These are phyloP conservation scores for Porites cylindrica DNA, from an alignment of 92 coral and sea anemone species.

Conservation along the genomic window DNA sequence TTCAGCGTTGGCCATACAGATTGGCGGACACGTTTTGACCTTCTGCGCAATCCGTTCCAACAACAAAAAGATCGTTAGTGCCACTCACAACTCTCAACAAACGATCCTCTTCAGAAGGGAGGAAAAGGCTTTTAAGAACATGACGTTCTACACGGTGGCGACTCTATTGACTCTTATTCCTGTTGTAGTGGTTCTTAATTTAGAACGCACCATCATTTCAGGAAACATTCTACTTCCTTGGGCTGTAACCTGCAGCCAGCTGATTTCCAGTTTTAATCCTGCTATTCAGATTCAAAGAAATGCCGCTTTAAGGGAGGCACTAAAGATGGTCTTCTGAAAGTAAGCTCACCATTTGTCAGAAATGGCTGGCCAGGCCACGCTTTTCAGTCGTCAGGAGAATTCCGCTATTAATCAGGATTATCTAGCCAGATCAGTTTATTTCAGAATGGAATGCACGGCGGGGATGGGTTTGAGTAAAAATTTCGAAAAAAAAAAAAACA, in stretches of 20 bases:
- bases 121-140: neutral
- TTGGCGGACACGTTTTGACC: slow-evolving; percentile 14
- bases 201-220: neutral
- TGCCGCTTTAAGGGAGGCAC: neutral
- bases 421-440: no score
- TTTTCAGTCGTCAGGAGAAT: no score
- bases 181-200: neutral
- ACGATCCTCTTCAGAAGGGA: slow-evolving; percentile 9
- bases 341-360: no score
- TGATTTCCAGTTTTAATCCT: neutral
- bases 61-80: slow-evolving; percentile 8
- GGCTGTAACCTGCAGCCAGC: neutral
- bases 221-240: slow-evolving; percentile 8
- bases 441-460: no score
- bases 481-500: no score
- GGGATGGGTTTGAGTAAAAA: no score
- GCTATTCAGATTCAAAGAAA: slow-evolving; percentile 15
- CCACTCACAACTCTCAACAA: neutral
- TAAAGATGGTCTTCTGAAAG: neutral
- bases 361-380: no score
- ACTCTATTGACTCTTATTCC: slow-evolving; percentile 4
- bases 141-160: slow-evolving; percentile 8
- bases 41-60: slow-evolving; percentile 20
- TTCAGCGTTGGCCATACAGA: neutral
- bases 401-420: no score